These are phyloP conservation scores for Phalacrocorax brasilianus DNA, from an alignment of 2,113 vertebrate genomes.

Conservation along the genomic window DNA sequence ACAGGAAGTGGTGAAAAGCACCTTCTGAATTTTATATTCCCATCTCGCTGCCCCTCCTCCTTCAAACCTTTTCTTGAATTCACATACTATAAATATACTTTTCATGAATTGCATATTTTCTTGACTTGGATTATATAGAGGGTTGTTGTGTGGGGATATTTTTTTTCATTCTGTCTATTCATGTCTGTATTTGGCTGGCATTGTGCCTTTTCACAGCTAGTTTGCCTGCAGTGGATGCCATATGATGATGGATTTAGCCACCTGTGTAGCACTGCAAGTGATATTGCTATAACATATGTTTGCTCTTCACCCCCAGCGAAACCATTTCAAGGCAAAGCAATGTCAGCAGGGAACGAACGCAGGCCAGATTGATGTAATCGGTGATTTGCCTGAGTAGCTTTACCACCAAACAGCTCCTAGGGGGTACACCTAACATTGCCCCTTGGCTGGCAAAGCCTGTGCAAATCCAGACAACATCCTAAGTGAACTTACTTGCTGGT, in stretches of 20 bases:
- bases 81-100: not conserved
- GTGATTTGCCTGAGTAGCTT: not conserved
- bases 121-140: not conserved
- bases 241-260: slow-evolving; percentile 58
- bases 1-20: not conserved
- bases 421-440: not conserved
- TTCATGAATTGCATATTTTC: not conserved
- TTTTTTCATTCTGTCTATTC: not conserved
- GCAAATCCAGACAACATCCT: not conserved
- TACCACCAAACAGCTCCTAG: not conserved
- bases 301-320: slow-evolving; percentile 7
- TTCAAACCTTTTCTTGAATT: not conserved
- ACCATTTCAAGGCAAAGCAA: slow-evolving; percentile 39
- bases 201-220: slow-evolving; percentile 43
- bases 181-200: not conserved
- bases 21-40: not conserved
- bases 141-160: not conserved
- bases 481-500: not conserved
- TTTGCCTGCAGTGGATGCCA: slow-evolving; percentile 45
- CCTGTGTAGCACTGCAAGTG: slow-evolving; percentile 31
- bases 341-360: not conserved
- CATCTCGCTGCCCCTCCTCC: not conserved
- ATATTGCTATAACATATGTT: slow-evolving; percentile 53
- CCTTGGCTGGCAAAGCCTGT: not conserved
- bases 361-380: not conserved